These are phyloP conservation scores for Sminthopsis crassicaudata DNA, from an alignment of 2,113 vertebrate species.

Conservation along the genomic window DNA sequence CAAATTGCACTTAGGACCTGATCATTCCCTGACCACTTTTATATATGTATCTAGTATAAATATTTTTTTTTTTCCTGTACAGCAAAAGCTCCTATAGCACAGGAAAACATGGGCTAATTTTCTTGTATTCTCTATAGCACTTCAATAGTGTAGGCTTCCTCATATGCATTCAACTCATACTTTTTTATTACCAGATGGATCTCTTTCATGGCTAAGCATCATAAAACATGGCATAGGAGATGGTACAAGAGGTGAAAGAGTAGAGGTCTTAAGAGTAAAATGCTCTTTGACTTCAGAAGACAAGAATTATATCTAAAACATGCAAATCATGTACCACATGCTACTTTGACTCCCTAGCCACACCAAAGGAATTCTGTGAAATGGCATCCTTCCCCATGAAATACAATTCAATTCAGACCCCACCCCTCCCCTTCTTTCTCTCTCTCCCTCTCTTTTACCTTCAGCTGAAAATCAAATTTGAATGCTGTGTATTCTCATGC, in stretches of 20 bases:
- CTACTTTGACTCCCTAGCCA: background rate
- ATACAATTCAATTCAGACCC: constrained; percentile 45
- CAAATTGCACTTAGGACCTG: background rate
- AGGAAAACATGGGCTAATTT: background rate
- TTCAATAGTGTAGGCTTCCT: background rate
- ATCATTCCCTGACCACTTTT: background rate
- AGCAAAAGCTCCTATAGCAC: background rate
- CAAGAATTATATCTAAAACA: constrained; percentile 4
- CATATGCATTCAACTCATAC: background rate
- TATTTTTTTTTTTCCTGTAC: background rate
- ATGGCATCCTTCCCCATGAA: constrained; percentile 1
- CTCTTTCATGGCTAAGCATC: background rate
- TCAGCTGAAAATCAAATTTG: constrained; percentile 78
- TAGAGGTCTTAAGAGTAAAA: background rate
- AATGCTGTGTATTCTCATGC: constrained; percentile 75
- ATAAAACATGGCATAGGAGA: background rate
- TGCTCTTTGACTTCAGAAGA: background rate
- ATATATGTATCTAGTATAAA: background rate
- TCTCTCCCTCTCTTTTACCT: constrained; percentile 22
- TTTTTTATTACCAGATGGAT: background rate
- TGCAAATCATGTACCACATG: background rate
- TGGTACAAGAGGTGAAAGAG: background rate
- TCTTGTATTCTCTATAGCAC: background rate
- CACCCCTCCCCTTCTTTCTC: background rate
- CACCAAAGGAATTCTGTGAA: constrained; percentile 64